A percentile compares a stretch with the other conserved stretches of the same genome.
Conservation (phyloP, 2,113 vertebrate species). For the Pogona vitticeps region DNA sequence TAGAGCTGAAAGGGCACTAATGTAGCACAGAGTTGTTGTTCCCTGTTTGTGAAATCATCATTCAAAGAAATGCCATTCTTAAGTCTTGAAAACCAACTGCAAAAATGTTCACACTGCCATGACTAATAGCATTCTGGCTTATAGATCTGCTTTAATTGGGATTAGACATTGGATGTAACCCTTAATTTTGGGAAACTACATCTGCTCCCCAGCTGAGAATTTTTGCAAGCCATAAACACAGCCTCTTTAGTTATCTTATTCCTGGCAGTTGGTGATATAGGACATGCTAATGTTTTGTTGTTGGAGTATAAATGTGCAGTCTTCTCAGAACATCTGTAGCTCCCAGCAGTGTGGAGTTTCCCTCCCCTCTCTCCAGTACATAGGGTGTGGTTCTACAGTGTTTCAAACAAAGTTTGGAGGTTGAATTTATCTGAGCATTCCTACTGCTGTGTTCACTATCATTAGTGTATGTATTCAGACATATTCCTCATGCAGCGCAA, state of each 20-base stretch:
- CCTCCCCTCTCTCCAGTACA: not conserved
- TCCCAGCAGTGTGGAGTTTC: not conserved
- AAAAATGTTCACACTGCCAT: no score
- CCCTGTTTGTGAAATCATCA: no score
- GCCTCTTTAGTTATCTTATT: not conserved
- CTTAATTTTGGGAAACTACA: no score
- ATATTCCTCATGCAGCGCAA: no score
- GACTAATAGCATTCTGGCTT: no score
- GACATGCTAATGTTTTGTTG: constrained; percentile 33
- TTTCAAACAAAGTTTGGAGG: not conserved
- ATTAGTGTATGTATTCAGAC: not conserved
- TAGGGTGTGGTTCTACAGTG: not conserved
- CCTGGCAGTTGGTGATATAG: not conserved
- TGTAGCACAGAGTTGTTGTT: no score
- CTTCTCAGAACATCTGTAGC: constrained; percentile 5
- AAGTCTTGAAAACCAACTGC: no score
- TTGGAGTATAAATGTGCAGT: constrained; percentile 15
- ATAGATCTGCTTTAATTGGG: no score
- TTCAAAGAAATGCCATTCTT: no score
- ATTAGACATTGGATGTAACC: no score
- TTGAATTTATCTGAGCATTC: not conserved
- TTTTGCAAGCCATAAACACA: not conserved
- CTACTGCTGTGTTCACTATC: constrained; percentile 12
- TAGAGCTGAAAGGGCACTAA: no score
- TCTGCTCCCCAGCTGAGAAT: no score